Evolutionary conservation across 2,113 vertebrate species (phyloP).

Genomic region (Epinephelus cyanopodus): DNA sequence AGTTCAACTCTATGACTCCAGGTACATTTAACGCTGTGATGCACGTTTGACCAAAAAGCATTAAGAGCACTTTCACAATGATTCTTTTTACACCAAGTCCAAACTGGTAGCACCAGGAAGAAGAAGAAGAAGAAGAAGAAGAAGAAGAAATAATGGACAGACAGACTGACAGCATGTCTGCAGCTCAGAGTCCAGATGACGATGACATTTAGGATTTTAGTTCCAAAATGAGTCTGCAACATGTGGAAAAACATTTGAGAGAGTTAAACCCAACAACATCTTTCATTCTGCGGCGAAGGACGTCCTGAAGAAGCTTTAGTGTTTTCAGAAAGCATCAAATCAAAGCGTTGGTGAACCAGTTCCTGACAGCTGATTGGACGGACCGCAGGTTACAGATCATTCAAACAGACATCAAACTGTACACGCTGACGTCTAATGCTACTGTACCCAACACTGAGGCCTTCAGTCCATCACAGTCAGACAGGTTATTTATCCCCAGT

Average conservation of each 20-base stretch:
- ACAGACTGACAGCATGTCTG: background rate
- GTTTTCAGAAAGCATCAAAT: constrained; percentile 23
- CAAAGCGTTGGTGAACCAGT: background rate
- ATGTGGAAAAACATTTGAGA: background rate
- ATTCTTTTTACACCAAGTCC: constrained; percentile 28
- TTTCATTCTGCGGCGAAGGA: background rate
- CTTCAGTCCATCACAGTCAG: background rate
- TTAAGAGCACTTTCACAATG: constrained; percentile 71
- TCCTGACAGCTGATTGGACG: background rate
- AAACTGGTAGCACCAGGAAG: constrained; percentile 54
- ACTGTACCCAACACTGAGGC: constrained; percentile 17
- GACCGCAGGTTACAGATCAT: background rate
- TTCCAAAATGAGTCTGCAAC: constrained; percentile 14
- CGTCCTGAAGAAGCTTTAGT: constrained; percentile 9
- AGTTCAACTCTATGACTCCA: constrained; percentile 15
- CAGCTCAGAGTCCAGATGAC: background rate
- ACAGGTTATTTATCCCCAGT: background rate
- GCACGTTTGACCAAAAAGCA: constrained; percentile 40
- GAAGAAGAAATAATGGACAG: constrained; percentile 47
- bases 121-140: constrained; percentile 50
- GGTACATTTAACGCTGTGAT: constrained; percentile 38
- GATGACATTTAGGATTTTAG: background rate
- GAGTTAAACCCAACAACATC: background rate
- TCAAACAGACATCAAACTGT: constrained; percentile 27
- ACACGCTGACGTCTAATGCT: constrained; percentile 10